These are phyloP conservation scores for Penaeus indicus DNA, from an alignment of 1,140 invertebrate genomes.

Conservation along the genomic window DNA sequence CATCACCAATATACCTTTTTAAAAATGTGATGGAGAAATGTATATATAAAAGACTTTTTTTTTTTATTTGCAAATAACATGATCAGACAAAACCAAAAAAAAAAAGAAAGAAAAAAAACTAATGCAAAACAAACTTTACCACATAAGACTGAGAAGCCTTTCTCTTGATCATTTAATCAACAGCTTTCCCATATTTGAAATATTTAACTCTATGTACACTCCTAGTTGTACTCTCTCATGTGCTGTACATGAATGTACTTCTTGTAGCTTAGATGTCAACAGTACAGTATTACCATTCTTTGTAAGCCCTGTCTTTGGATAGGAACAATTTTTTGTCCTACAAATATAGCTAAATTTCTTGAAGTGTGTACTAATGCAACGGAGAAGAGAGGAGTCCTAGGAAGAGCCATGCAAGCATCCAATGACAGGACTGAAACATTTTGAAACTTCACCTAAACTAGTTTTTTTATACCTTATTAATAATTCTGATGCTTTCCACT, in stretches of 20 bases:
- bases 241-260: constrained; percentile 58
- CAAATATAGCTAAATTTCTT: constrained; percentile 4
- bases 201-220: constrained; percentile 58
- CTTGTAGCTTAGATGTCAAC: constrained; percentile 60
- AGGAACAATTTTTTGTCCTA: constrained; percentile 27
- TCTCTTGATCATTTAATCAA: too few species aligned
- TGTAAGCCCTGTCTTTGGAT: constrained; percentile 56
- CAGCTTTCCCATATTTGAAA: constrained; percentile 50
- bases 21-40: too few species aligned
- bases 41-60: too few species aligned
- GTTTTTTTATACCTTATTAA: constrained; percentile 51
- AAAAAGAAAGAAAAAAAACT: too few species aligned
- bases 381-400: constrained; percentile 16
- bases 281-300: constrained; percentile 60
- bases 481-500: constrained; percentile 56
- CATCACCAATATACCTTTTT: too few species aligned
- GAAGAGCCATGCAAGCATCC: constrained; percentile 32
- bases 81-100: too few species aligned
- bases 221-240: constrained; percentile 64
- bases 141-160: too few species aligned
- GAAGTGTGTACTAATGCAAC: constrained; percentile 15
- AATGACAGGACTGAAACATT: constrained; percentile 46
- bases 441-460: constrained; percentile 38
- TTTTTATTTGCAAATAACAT: too few species aligned
- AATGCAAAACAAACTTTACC: too few species aligned